phyloP scores from a whole-genome alignment of 2,797 vertebrate species.

The Hemibagrus guttatus region DNA sequence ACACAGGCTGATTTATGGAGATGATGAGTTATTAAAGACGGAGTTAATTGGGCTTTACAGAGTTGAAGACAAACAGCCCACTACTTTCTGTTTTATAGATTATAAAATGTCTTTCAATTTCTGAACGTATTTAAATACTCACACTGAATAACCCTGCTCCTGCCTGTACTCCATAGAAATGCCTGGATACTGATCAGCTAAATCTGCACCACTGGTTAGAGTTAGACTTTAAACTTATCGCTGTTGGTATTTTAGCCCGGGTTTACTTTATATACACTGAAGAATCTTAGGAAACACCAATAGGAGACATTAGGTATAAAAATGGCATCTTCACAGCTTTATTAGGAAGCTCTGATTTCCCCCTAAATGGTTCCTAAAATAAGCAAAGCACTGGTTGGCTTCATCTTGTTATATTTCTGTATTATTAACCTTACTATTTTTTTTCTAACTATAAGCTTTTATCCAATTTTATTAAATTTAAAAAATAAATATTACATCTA shows the following conservation, averaged over 20 bases:
- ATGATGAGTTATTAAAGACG: slow-evolving; percentile 25
- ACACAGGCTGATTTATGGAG: not conserved
- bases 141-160: not conserved
- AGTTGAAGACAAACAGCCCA: slow-evolving; percentile 11
- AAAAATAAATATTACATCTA: not conserved
- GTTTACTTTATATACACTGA: not conserved
- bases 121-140: not conserved
- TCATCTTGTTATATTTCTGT: not conserved
- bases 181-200: not conserved
- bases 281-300: not conserved
- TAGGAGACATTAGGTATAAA: not conserved
- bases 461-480: too few relatives aligned
- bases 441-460: too few relatives aligned
- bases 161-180: not conserved
- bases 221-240: not conserved
- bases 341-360: too few relatives aligned
- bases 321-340: not conserved
- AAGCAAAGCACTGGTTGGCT: not conserved
- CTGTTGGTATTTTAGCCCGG: not conserved
- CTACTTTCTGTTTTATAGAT: slow-evolving; percentile 19
- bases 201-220: not conserved
- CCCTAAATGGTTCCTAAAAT: not conserved
- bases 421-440: too few relatives aligned
- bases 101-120: not conserved
- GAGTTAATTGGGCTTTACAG: slow-evolving; percentile 12